phyloP scores from a whole-genome alignment of 2,113 vertebrate species.

The Macrotus californicus region DNA sequence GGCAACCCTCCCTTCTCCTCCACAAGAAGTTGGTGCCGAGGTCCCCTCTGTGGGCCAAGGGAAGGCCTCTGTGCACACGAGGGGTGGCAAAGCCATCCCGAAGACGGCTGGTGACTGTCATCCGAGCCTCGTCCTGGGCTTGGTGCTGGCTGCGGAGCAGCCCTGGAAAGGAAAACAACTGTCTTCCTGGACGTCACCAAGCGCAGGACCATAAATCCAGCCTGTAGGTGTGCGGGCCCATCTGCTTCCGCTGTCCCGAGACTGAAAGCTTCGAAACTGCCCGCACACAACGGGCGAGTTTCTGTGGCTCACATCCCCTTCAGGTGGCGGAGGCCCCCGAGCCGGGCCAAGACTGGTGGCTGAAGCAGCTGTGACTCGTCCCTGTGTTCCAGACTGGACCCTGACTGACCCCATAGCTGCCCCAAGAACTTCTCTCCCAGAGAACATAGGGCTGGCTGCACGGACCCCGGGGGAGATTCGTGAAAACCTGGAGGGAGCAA shows the following conservation, averaged over 20 bases:
- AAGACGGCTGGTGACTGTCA: background rate
- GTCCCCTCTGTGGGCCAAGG: background rate
- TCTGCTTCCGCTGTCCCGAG: background rate
- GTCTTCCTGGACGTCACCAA: constrained; percentile 74
- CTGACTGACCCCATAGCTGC: background rate
- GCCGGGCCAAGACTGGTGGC: fast-evolving
- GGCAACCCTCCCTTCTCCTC: background rate
- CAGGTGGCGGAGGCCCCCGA: background rate
- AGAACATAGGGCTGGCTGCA: no score
- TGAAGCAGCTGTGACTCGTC: fast-evolving
- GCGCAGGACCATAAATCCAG: background rate
- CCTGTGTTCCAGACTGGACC: background rate
- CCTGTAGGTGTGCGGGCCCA: background rate
- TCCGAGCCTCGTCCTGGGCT: background rate
- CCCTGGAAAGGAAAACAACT: constrained; percentile 74
- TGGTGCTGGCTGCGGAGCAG: background rate
- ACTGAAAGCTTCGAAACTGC: background rate
- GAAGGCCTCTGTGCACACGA: constrained; percentile 54
- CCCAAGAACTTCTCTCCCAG: background rate
- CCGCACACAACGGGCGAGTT: background rate
- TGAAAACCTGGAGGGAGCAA: background rate
- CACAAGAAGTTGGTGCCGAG: background rate
- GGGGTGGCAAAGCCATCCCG: background rate
- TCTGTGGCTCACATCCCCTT: background rate
- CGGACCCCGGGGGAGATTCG: background rate